phyloP scores from a whole-genome alignment of 2,113 vertebrate genomes.

The Callithrix jacchus region DNA sequence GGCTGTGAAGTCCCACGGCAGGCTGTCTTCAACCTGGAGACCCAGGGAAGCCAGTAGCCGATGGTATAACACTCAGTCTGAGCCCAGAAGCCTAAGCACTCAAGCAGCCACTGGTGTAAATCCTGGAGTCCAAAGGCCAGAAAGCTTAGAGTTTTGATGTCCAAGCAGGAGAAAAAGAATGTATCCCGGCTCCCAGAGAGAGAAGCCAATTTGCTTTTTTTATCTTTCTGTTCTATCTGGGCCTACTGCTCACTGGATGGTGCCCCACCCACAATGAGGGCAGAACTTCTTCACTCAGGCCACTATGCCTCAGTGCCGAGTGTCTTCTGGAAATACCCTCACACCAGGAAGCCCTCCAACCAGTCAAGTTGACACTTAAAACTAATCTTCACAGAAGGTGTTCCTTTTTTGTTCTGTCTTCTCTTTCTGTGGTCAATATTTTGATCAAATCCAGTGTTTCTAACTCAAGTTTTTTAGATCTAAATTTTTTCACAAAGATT shows the following conservation, averaged over 20 bases:
- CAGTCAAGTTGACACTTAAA: background rate
- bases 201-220: background rate
- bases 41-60: background rate
- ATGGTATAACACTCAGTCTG: background rate
- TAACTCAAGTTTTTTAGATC: background rate
- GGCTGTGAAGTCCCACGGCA: background rate
- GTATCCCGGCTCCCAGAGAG: background rate
- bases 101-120: background rate
- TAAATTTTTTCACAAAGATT: background rate
- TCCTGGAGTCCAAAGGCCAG: background rate
- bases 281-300: background rate
- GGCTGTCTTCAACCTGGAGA: background rate
- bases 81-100: background rate
- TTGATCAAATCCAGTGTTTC: background rate
- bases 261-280: background rate
- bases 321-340: background rate
- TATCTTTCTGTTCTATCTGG: background rate
- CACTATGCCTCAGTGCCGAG: background rate
- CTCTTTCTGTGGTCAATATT: background rate
- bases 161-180: background rate
- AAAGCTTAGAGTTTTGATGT: background rate
- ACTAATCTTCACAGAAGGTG: background rate
- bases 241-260: background rate
- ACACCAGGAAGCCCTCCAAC: background rate
- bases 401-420: background rate